These are phyloP conservation scores for Karalla daura DNA, from an alignment of 2,797 vertebrate species.

Conservation along the genomic window DNA sequence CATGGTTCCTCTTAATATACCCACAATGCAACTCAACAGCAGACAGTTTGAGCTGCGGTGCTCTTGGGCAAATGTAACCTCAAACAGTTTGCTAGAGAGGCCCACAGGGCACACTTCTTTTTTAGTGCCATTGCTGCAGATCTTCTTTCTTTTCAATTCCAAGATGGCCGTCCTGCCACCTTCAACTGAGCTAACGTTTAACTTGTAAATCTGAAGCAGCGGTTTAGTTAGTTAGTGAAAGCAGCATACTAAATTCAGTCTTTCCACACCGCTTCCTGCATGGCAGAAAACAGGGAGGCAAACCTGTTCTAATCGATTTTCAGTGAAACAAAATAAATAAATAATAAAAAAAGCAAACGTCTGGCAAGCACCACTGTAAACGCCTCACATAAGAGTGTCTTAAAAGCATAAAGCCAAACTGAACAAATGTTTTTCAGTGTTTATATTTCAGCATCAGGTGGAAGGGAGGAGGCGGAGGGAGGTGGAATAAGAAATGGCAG, in stretches of 20 bases:
- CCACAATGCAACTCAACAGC: too few species aligned
- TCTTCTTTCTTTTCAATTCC: neutral
- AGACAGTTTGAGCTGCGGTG: neutral
- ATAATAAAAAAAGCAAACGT: neutral
- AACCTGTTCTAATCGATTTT: conserved; percentile 29
- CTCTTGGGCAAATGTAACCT: neutral
- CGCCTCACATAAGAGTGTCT: neutral
- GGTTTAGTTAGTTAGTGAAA: neutral
- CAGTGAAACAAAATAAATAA: conserved; percentile 10
- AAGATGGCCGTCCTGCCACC: neutral
- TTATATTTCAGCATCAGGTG: conserved; percentile 4
- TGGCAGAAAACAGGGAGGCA: conserved; percentile 16
- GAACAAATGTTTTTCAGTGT: neutral
- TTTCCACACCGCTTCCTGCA: conserved; percentile 29
- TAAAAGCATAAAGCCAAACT: conserved; percentile 5
- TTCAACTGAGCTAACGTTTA: neutral
- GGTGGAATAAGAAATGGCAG: conserved; percentile 15
- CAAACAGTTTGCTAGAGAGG: neutral
- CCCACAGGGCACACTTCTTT: too few species aligned
- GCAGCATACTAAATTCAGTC: neutral
- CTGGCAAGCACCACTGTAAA: neutral
- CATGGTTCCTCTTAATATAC: too few species aligned
- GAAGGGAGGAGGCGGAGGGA: too few species aligned
- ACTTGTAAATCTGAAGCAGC: neutral
- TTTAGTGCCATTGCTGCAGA: too few species aligned